A percentile compares a stretch with the other conserved stretches of the same genome.
These are phyloP conservation scores for Phengaris arion DNA, from an alignment of 2,888 invertebrate species.

Conservation along the genomic window DNA sequence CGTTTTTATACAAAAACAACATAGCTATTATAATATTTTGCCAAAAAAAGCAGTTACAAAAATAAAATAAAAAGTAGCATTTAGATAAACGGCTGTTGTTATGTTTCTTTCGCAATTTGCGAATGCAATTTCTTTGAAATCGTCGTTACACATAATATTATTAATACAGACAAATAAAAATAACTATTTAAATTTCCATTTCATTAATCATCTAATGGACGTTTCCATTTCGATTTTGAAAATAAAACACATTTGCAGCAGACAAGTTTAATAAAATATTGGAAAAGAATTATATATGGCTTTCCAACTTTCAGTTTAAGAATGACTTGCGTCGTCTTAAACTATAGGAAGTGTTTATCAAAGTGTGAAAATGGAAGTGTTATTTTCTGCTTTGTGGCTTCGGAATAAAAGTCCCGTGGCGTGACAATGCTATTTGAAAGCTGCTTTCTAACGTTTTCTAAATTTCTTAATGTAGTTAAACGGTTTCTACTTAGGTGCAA, in stretches of 20 bases:
- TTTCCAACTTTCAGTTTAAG: neutral
- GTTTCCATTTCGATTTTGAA: no score
- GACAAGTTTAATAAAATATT: neutral
- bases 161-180: no score
- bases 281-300: neutral
- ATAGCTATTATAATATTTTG: no score
- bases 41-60: no score
- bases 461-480: neutral
- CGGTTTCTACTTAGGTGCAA: neutral
- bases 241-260: neutral
- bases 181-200: no score
- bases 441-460: neutral
- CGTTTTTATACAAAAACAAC: no score
- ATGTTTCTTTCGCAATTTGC: neutral
- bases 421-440: constrained; percentile 4
- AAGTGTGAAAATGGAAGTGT: constrained; percentile 5
- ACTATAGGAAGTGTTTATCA: neutral
- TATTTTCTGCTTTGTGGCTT: constrained; percentile 18
- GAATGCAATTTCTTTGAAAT: neutral
- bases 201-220: no score
- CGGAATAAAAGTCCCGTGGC: neutral
- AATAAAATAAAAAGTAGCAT: no score
- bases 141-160: no score
- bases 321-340: neutral
- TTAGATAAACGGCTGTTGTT: neutral